Percentiles rank a stretch among this genome's conserved stretches.
phyloP scores from a whole-genome alignment of 2,888 invertebrate species.

The Argyresthia albistria region DNA sequence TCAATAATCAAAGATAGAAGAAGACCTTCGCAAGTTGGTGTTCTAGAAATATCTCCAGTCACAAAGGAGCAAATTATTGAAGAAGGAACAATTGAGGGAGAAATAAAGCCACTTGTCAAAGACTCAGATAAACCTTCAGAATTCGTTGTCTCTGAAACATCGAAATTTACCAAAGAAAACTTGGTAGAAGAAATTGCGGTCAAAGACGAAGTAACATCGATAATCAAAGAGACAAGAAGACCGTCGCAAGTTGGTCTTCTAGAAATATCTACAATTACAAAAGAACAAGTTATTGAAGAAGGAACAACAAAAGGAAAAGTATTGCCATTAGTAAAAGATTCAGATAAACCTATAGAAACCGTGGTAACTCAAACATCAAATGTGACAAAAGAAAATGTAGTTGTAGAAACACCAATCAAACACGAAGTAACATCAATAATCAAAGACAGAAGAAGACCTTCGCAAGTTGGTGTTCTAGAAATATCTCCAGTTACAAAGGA shows the following conservation, averaged over 20 bases:
- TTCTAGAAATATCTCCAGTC: not conserved
- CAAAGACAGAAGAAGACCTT: not conserved
- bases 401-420: not conserved
- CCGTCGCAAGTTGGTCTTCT: not conserved
- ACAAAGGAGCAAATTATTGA: not conserved
- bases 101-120: not conserved
- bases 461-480: not conserved
- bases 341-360: not conserved
- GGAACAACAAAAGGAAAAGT: not conserved
- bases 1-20: not conserved
- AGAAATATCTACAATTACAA: not conserved
- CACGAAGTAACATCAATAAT: not conserved
- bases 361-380: not conserved
- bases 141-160: not conserved
- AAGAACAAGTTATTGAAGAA: not conserved
- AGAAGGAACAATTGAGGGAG: not conserved
- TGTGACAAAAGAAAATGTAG: slow-evolving; percentile 5
- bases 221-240: not conserved
- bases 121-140: not conserved
- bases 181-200: not conserved
- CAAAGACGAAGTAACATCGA: not conserved
- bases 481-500: not conserved
- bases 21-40: not conserved
- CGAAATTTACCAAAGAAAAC: slow-evolving; percentile 4
- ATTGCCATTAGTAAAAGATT: not conserved